Base-by-base conservation (phyloP, 2,797 vertebrate species). In the Intellagama lesueurii region DNA sequence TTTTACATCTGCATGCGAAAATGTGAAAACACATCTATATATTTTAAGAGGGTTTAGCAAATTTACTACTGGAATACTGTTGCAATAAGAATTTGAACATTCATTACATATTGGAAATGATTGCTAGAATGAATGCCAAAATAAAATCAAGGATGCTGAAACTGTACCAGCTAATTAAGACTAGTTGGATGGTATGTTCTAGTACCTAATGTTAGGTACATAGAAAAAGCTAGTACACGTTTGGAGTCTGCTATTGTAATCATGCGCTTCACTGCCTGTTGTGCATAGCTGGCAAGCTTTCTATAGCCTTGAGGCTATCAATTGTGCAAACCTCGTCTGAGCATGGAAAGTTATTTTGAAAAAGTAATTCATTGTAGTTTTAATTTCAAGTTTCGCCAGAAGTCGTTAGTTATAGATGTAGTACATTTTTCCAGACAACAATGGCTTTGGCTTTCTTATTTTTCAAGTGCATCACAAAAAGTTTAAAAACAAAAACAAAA, bases 131-230 rank as follows among this genome's bases (percentile, higher is more conserved):
- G 5, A 22, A 68, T 88, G 73, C 60, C 81, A 70, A 69, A 78
- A 35, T 47, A 70, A 47, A 16, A 49, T 73, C 72, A 83, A 77
- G 60, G 16, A 68, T 77, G 44, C 75, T 78, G 47, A 64, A 83
- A 66, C 81, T 40, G n/a, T 83, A 83, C 72, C 81, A 88, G 75
- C 81, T 73, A 83, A 49, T 83, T 88, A 83, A 30, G 60, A 68
- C 49, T 52, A 68, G 30, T 16, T 44, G 81, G 52, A 77, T 77
- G 60, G 5, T 35, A 77, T 81, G 35, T 22, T 88, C 77, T 47
- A 88, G n/a, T 77, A 69, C 73, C 64, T 77, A 69, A 24, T n/a
- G 30, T 66, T 22, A 66, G 60, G 60, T 28, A 14, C 56, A 66
- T 47, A 82, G 30, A 28, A 60, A 28, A 70, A 11, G 12, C 4